Percentiles rank a stretch among this genome's conserved stretches.
These are phyloP conservation scores for Chorisops tibialis DNA, from an alignment of 2,888 invertebrate species.

Conservation along the genomic window DNA sequence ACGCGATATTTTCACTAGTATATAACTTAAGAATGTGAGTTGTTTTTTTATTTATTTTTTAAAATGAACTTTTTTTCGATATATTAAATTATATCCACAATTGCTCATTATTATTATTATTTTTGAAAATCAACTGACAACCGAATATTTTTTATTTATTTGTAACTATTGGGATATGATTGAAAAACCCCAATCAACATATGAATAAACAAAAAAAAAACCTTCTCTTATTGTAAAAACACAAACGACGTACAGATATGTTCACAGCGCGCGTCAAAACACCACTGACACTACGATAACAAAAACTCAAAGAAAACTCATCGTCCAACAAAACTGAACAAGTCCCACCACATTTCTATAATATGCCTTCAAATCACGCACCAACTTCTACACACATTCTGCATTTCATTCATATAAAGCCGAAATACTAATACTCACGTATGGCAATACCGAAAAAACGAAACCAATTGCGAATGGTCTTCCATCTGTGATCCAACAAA, in stretches of 20 bases:
- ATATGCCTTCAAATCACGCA: not conserved
- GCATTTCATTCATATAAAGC: conserved; percentile 8
- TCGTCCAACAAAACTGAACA: conserved; percentile 40
- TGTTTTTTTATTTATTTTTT: not conserved
- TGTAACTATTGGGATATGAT: too few relatives aligned
- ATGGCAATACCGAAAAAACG: too few relatives aligned
- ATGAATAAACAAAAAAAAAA: not conserved
- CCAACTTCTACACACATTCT: conserved; percentile 5
- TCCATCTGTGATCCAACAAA: too few relatives aligned
- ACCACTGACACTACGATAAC: conserved; percentile 52
- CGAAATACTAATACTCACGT: not conserved
- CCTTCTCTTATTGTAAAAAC: too few relatives aligned
- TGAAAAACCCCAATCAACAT: not conserved
- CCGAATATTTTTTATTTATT: too few relatives aligned
- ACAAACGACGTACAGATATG: conserved; percentile 40
- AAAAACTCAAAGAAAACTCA: conserved; percentile 42
- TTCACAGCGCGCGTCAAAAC: conserved; percentile 53
- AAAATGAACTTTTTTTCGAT: not conserved
- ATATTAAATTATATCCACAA: not conserved
- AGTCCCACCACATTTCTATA: conserved; percentile 14
- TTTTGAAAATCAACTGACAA: too few relatives aligned
- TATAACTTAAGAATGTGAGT: too few relatives aligned
- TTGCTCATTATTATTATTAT: too few relatives aligned
- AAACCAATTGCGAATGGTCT: too few relatives aligned
- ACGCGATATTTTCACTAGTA: too few relatives aligned